Evolutionary conservation across 2,113 vertebrate species (phyloP).

Genomic region (Hippotragus niger): DNA sequence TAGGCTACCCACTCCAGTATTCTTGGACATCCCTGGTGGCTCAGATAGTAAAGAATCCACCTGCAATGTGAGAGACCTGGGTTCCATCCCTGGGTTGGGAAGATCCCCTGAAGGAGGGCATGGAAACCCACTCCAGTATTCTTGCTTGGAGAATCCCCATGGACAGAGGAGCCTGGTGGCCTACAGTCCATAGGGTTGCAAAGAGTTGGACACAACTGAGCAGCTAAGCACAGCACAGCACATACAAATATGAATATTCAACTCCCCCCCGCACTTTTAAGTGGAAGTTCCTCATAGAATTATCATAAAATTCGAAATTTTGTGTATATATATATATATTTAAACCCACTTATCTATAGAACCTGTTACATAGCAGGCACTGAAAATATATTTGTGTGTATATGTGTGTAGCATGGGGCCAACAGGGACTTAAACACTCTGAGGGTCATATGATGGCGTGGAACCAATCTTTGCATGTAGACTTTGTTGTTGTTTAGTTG

Average conservation of each 20-base stretch:
- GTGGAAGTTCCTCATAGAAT: not conserved
- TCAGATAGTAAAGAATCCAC: not conserved
- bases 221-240: not conserved
- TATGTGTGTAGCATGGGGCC: not conserved
- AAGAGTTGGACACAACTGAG: not conserved
- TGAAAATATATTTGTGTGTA: not conserved
- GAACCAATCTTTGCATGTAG: not conserved
- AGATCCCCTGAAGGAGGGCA: not conserved
- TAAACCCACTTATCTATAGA: not conserved
- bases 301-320: not conserved
- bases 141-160: not conserved
- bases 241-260: not conserved
- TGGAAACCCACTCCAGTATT: not conserved
- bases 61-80: not conserved
- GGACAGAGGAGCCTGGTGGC: not conserved
- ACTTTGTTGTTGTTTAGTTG: not conserved
- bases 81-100: not conserved
- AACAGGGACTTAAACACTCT: not conserved
- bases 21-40: not conserved
- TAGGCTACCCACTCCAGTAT: not conserved
- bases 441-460: not conserved
- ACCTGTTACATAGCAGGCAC: not conserved
- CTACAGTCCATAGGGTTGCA: not conserved
- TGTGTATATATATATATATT: not conserved
- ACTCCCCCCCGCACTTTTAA: not conserved